phyloP scores from a whole-genome alignment of 2,797 vertebrate genomes.

The Peromyscus nudipes region DNA sequence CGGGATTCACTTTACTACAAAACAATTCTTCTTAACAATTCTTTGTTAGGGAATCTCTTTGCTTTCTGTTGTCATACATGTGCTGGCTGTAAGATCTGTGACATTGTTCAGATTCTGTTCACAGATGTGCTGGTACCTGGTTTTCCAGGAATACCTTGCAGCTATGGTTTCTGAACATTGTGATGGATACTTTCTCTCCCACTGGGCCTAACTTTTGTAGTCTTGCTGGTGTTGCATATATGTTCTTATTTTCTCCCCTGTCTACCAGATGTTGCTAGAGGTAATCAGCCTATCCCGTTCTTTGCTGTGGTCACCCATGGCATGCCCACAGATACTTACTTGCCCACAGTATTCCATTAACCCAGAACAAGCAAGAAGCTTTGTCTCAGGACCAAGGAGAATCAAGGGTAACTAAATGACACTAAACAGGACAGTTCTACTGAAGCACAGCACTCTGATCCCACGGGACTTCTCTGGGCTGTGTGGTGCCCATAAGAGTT shows the following conservation, averaged over 20 bases:
- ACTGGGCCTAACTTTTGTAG: neutral
- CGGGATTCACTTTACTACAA: neutral
- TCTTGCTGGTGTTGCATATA: neutral
- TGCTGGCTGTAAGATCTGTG: neutral
- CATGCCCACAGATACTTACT: neutral
- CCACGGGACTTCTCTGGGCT: fast-evolving
- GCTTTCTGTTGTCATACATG: neutral
- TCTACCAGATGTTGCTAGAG: neutral
- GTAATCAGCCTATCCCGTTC: neutral
- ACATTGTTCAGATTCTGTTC: neutral
- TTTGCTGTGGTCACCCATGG: neutral
- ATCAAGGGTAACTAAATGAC: neutral
- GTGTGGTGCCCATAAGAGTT: neutral
- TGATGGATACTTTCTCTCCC: neutral
- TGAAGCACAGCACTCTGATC: neutral
- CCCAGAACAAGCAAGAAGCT: neutral
- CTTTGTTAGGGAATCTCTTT: neutral
- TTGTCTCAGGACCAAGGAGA: neutral
- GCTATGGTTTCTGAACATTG: neutral
- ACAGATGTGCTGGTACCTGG: neutral
- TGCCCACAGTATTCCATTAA: neutral
- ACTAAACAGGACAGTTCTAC: neutral
- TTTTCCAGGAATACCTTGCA: neutral
- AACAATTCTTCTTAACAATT: neutral
- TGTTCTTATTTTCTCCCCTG: neutral